Evolutionary conservation across 2,113 vertebrate species (phyloP).

Genomic region (Cnemophilus loriae): DNA sequence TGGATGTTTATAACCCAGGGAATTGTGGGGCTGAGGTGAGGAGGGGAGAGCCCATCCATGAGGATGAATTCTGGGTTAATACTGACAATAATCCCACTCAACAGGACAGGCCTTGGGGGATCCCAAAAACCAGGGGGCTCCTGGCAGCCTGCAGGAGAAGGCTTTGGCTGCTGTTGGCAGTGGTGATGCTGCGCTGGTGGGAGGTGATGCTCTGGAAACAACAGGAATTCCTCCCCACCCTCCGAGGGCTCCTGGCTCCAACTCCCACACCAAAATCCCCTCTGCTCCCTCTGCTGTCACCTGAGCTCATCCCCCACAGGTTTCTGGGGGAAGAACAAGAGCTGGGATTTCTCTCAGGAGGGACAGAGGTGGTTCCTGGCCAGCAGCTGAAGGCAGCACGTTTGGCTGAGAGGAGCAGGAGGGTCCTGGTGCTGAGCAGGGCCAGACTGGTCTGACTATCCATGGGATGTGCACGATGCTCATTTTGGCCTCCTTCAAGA

Average conservation of each 20-base stretch:
- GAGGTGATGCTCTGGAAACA: background rate
- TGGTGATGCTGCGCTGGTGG: background rate
- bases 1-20: background rate
- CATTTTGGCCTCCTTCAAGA: background rate
- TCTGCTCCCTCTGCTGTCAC: background rate
- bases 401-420: background rate
- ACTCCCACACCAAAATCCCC: background rate
- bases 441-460: background rate
- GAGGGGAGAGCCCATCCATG: background rate
- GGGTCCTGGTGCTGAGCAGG: background rate
- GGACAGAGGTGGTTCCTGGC: background rate
- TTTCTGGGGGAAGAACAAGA: background rate
- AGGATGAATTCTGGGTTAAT: background rate
- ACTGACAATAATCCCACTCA: background rate
- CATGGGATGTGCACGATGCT: conserved; percentile 9
- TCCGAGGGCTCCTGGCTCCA: background rate
- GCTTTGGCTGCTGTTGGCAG: background rate
- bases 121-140: background rate
- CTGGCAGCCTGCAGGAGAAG: background rate
- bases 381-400: background rate
- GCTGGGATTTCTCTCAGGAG: background rate
- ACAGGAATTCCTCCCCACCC: background rate
- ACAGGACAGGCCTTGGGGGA: background rate
- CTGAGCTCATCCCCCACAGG: background rate
- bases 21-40: background rate